A percentile compares a stretch with the other conserved stretches of the same genome.
Evolutionary conservation across 2,113 vertebrate genomes (phyloP).

Genomic region (Brachypodius melanocephalos): DNA sequence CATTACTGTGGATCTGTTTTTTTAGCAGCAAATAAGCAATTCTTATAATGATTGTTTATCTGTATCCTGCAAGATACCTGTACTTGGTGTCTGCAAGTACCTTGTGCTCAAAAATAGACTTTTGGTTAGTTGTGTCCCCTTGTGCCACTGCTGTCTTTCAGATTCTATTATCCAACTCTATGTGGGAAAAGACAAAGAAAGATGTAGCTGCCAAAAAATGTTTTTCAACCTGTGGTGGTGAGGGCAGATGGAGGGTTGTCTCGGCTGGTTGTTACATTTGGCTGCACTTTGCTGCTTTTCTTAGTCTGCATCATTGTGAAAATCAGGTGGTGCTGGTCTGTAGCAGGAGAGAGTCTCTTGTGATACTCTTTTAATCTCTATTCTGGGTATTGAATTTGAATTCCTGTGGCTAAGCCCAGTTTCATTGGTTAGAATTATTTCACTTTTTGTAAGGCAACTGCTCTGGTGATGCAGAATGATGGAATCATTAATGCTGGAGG

Average conservation of each 20-base stretch:
- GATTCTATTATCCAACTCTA: background rate
- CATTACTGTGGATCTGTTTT: background rate
- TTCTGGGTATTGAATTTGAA: background rate
- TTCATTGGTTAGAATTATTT: background rate
- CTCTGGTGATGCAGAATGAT: background rate
- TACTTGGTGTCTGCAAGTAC: background rate
- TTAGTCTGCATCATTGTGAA: background rate
- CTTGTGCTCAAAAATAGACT: background rate
- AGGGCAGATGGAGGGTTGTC: background rate
- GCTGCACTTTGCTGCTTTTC: background rate
- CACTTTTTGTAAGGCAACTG: background rate
- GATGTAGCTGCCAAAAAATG: background rate
- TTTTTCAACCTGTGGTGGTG: background rate
- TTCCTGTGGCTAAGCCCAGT: background rate
- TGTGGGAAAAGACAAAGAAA: background rate
- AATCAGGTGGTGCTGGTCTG: background rate
- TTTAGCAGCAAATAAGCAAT: background rate
- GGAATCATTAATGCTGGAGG: background rate
- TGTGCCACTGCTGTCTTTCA: background rate
- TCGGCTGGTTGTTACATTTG: background rate
- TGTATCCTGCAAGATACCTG: background rate
- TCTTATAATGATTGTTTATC: background rate
- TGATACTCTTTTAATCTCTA: background rate
- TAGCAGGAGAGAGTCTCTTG: background rate
- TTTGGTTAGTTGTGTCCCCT: background rate